A percentile compares a stretch with the other conserved stretches of the same genome.
These are phyloP conservation scores for Lottia gigantea DNA, from an alignment of 2,888 invertebrate species.

Conservation along the genomic window DNA sequence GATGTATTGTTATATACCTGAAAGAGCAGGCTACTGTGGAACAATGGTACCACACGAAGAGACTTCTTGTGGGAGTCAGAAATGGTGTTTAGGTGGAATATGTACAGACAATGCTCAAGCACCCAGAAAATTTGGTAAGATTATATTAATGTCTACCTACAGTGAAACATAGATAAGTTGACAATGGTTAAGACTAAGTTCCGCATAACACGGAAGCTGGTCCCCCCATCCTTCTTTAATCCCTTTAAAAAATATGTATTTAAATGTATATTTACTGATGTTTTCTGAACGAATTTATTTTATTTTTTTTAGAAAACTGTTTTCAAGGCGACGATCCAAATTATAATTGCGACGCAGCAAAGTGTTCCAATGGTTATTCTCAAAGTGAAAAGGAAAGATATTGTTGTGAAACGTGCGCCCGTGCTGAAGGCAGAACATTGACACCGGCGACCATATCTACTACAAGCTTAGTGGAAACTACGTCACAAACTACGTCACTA, in stretches of 20 bases:
- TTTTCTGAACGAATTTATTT: too few species aligned
- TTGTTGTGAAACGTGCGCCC: conserved; percentile 26
- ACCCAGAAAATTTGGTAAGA: not conserved
- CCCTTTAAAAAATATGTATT: too few species aligned
- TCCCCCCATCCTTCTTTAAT: too few species aligned
- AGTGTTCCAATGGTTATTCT: conserved; percentile 15
- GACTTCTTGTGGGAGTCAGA: conserved; percentile 20
- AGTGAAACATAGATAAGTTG: too few species aligned
- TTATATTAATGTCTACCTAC: too few species aligned
- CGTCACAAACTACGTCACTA: not conserved
- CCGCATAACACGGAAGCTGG: too few species aligned
- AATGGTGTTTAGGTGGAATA: conserved; percentile 14
- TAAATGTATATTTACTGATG: too few species aligned
- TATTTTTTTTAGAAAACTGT: conserved; percentile 17
- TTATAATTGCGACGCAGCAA: conserved; percentile 17
- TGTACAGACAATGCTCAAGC: not conserved
- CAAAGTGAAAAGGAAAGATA: not conserved
- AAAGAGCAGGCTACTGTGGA: conserved; percentile 27
- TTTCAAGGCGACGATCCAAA: conserved; percentile 23
- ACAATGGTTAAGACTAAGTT: too few species aligned
- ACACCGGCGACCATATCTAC: not conserved
- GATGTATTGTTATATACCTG: conserved; percentile 27
- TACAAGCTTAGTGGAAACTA: not conserved
- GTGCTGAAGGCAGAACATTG: conserved; percentile 15
- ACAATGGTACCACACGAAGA: conserved; percentile 24